Evolutionary conservation across 2,888 invertebrate species (phyloP).

Genomic region (Noctua comes): DNA sequence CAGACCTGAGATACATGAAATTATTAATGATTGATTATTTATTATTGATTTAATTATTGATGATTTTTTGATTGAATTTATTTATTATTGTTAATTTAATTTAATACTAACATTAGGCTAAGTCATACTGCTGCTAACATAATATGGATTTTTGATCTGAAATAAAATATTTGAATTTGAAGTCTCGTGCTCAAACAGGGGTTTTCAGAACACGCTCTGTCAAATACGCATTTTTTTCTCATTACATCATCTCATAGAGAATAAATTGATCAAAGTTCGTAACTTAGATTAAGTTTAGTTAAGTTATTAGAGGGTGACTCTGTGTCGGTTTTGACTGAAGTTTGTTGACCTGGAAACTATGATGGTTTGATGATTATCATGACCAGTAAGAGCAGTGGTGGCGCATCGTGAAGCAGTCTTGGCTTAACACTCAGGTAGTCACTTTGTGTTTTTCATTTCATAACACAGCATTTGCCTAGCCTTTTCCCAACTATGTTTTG

Average conservation of each 20-base stretch:
- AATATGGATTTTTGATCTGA: too few relatives aligned
- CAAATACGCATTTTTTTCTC: constrained; percentile 71
- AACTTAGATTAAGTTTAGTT: constrained; percentile 70
- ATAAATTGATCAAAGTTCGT: constrained; percentile 73
- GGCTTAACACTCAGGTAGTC: background rate
- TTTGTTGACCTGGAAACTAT: constrained; percentile 18
- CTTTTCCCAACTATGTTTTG: background rate
- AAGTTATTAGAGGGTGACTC: constrained; percentile 64
- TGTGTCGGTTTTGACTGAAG: background rate
- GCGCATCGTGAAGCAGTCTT: background rate
- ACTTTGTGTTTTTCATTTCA: background rate
- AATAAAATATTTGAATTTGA: too few relatives aligned
- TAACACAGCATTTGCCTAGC: background rate
- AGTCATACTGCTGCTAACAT: too few relatives aligned
- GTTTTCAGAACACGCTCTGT: constrained; percentile 67
- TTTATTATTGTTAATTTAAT: too few relatives aligned
- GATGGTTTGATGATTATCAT: background rate
- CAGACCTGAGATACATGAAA: too few relatives aligned
- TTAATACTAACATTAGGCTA: too few relatives aligned
- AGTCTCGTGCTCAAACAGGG: constrained; percentile 67
- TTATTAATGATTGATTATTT: too few relatives aligned
- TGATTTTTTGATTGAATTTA: too few relatives aligned
- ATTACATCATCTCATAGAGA: constrained; percentile 65
- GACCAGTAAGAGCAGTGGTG: background rate
- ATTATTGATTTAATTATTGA: too few relatives aligned